These are phyloP conservation scores for Paramormyrops kingsleyae DNA, from an alignment of 2,113 vertebrate genomes.

Conservation along the genomic window DNA sequence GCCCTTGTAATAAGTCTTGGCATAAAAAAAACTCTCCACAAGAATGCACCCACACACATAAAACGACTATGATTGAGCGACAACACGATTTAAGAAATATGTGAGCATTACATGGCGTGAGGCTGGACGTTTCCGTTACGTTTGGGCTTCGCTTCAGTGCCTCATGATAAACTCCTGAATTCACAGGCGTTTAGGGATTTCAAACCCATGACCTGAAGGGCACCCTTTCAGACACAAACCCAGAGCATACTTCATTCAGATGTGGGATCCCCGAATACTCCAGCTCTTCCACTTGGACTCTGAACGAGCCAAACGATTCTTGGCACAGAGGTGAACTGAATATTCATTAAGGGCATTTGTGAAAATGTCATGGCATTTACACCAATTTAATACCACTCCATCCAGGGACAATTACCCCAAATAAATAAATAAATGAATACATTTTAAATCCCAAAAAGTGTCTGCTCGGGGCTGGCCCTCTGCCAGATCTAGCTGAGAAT, in stretches of 20 bases:
- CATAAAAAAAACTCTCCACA: background rate
- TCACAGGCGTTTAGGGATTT: background rate
- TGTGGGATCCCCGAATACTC: conserved; percentile 23
- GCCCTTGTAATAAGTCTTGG: background rate
- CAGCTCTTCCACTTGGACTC: conserved; percentile 33
- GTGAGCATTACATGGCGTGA: background rate
- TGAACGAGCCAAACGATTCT: conserved; percentile 39
- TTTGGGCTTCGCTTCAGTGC: background rate
- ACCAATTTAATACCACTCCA: conserved; percentile 33
- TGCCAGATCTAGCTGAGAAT: background rate
- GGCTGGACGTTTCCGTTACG: background rate
- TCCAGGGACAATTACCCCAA: conserved; percentile 27
- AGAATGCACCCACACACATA: background rate
- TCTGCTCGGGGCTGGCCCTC: background rate
- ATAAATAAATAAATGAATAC: background rate
- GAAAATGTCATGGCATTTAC: conserved; percentile 39
- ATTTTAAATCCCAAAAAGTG: background rate
- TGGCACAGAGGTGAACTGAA: conserved; percentile 38
- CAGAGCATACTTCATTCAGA: background rate
- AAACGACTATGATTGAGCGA: background rate
- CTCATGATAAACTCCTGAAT: background rate
- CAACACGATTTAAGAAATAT: background rate
- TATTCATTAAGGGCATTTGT: conserved; percentile 15
- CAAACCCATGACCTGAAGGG: background rate
- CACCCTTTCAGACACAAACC: background rate